These are phyloP conservation scores for Mythimna ferrago DNA, from an alignment of 2,888 invertebrate genomes.

Conservation along the genomic window DNA sequence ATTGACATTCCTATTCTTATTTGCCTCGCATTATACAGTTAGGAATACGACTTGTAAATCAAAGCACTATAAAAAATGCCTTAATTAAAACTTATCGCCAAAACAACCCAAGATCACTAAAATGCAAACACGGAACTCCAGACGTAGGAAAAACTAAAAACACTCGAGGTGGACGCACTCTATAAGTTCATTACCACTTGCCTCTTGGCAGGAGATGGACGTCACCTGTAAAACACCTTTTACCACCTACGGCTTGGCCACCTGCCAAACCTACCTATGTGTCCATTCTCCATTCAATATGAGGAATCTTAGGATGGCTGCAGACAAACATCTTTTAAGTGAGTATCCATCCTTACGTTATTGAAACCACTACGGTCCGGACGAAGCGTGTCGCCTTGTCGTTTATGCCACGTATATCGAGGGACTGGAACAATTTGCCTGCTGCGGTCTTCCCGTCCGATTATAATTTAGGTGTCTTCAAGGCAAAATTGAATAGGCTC, in stretches of 20 bases:
- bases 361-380: too few species aligned
- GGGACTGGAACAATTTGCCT: too few species aligned
- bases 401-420: too few species aligned
- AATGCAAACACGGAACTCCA: conserved; percentile 28
- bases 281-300: conserved; percentile 67
- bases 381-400: too few species aligned
- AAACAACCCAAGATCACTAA: neutral
- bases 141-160: conserved; percentile 50
- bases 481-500: too few species aligned
- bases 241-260: conserved; percentile 72
- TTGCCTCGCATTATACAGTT: too few species aligned
- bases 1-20: too few species aligned
- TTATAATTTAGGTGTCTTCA: too few species aligned
- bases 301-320: conserved; percentile 52
- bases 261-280: conserved; percentile 72
- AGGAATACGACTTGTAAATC: neutral
- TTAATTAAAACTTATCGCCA: neutral
- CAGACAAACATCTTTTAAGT: conserved; percentile 5
- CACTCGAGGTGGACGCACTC: conserved; percentile 70
- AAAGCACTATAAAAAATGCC: neutral
- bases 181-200: conserved; percentile 88
- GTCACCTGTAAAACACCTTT: conserved; percentile 81
- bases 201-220: conserved; percentile 80
- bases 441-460: too few species aligned
- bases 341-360: too few species aligned